A percentile compares a stretch with the other conserved stretches of the same genome.
Evolutionary conservation across 1,140 invertebrate species (phyloP).

Genomic region (Campoletis sonorensis): DNA sequence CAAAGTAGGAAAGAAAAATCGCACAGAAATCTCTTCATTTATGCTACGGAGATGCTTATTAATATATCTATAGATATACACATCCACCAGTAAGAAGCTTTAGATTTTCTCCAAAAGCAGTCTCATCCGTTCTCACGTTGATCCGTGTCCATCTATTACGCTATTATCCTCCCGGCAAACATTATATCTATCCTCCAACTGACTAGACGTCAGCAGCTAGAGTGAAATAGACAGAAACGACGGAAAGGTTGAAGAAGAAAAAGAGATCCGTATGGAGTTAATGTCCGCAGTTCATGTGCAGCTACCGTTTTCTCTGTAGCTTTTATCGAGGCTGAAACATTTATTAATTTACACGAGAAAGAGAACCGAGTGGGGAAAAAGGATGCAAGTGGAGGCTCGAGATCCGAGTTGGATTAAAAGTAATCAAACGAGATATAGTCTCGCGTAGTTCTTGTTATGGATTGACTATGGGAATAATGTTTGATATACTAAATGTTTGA

Average conservation of each 20-base stretch:
- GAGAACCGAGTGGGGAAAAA: conserved; percentile 45
- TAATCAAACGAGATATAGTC: conserved; percentile 30
- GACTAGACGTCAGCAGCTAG: conserved; percentile 26
- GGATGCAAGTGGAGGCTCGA: conserved; percentile 27
- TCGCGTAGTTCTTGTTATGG: neutral
- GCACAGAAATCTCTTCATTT: conserved; percentile 27
- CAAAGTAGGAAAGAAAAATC: conserved; percentile 37
- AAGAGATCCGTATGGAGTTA: conserved; percentile 54
- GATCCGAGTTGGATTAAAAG: conserved; percentile 42
- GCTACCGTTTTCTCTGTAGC: conserved; percentile 8
- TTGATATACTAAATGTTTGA: neutral
- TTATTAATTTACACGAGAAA: conserved; percentile 40
- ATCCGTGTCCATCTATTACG: conserved; percentile 68
- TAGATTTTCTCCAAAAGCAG: conserved; percentile 53
- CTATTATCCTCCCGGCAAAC: conserved; percentile 70
- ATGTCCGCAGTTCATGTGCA: conserved; percentile 44
- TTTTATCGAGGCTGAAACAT: conserved; percentile 23
- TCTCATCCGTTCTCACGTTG: conserved; percentile 63
- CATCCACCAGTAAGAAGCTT: conserved; percentile 1
- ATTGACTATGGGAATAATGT: conserved; percentile 1
- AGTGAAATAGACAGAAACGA: neutral
- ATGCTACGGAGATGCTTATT: conserved; percentile 21
- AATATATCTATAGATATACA: neutral
- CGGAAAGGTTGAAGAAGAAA: too few species aligned
- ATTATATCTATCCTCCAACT: conserved; percentile 56